phyloP scores from a whole-genome alignment of 2,113 vertebrate genomes.

The Melanostigma gelatinosum region DNA sequence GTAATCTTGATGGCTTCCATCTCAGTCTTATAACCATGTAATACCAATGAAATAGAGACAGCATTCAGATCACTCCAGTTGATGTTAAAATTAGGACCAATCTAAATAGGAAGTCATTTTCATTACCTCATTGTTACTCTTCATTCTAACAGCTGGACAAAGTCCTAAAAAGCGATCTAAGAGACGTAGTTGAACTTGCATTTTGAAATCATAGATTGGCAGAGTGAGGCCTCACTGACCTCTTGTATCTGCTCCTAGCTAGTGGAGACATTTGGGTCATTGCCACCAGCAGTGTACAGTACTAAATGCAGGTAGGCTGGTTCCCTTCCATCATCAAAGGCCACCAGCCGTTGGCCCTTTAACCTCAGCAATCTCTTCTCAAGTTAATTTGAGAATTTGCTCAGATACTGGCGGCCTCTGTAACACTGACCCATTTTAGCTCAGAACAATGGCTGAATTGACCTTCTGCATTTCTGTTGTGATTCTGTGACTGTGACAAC shows the following conservation, averaged over 20 bases:
- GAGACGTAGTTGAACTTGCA: not conserved
- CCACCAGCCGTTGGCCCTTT: constrained; percentile 8
- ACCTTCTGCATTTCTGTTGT: constrained; percentile 16
- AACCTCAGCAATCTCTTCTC: constrained; percentile 6
- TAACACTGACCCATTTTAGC: constrained; percentile 72
- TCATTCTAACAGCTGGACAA: constrained; percentile 15
- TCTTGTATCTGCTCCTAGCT: not conserved
- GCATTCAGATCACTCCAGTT: not conserved
- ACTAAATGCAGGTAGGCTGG: not conserved
- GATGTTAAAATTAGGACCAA: not conserved
- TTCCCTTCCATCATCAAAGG: constrained; percentile 6
- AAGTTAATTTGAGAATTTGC: constrained; percentile 32
- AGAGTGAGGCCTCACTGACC: constrained; percentile 5
- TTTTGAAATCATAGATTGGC: not conserved
- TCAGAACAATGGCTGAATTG: constrained; percentile 59
- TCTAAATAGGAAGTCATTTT: not conserved
- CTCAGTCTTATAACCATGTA: not conserved
- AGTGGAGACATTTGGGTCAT: not conserved
- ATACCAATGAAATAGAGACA: constrained; percentile 3
- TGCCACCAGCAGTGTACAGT: not conserved
- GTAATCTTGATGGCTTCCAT: not conserved
- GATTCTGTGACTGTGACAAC: not conserved
- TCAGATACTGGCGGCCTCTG: constrained; percentile 55
- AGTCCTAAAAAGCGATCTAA: not conserved
- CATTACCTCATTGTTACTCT: constrained; percentile 6